These are phyloP conservation scores for Pyxicephalus adspersus DNA, from an alignment of 2,113 vertebrate species.

Conservation along the genomic window DNA sequence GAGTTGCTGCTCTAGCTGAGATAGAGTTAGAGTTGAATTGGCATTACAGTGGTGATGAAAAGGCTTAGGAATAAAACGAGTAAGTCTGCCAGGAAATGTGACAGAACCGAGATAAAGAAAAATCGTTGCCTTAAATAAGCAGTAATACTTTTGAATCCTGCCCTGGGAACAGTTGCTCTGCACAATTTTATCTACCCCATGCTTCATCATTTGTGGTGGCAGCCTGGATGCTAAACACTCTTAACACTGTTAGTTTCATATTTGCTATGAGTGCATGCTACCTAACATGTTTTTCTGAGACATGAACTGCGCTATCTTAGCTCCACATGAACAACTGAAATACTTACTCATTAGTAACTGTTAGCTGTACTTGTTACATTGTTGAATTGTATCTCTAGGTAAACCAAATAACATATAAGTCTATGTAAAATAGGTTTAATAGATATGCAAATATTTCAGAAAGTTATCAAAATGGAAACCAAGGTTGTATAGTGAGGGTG, in stretches of 20 bases:
- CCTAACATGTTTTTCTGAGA: not conserved
- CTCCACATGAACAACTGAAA: not conserved
- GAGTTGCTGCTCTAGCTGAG: slow-evolving; percentile 20
- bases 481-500: no score
- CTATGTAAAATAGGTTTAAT: no score
- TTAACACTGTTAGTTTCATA: not conserved
- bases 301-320: not conserved
- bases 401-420: no score
- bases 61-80: slow-evolving; percentile 30
- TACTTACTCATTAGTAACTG: no score
- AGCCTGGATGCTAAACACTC: not conserved
- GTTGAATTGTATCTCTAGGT: no score
- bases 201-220: slow-evolving; percentile 3
- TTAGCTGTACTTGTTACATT: no score
- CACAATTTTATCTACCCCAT: slow-evolving; percentile 13
- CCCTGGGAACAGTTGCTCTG: slow-evolving; percentile 4
- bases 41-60: slow-evolving; percentile 36
- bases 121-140: slow-evolving; percentile 28
- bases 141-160: slow-evolving; percentile 41
- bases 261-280: not conserved
- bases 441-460: no score
- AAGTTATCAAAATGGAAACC: no score
- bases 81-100: slow-evolving; percentile 44
- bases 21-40: slow-evolving; percentile 40
- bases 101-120: slow-evolving; percentile 35